Conservation (phyloP, 2,888 invertebrate genomes). For the Tipula lateralis region DNA sequence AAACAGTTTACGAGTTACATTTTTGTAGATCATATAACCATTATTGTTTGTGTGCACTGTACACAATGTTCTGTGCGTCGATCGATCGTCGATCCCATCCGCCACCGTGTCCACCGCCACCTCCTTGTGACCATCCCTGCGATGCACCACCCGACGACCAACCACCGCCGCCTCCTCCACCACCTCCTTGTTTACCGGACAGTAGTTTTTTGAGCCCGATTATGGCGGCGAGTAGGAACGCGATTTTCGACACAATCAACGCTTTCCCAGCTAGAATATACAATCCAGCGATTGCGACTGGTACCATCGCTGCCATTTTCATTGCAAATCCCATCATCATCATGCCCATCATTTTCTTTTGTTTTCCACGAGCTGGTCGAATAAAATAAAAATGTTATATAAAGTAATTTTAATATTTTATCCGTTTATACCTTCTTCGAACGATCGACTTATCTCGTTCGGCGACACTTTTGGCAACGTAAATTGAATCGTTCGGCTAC, state of each 20-base stretch:
- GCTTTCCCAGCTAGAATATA: constrained; percentile 82
- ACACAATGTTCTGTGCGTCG: constrained; percentile 63
- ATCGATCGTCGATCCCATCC: constrained; percentile 69
- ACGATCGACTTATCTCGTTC: constrained; percentile 61
- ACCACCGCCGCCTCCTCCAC: constrained; percentile 44
- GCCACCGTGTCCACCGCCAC: constrained; percentile 51
- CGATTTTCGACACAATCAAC: constrained; percentile 73
- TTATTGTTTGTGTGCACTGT: constrained; percentile 55
- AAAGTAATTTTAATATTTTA: constrained; percentile 30
- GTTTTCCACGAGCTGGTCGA: constrained; percentile 67
- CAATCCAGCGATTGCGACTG: constrained; percentile 72
- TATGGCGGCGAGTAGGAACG: constrained; percentile 72
- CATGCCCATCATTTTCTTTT: constrained; percentile 88
- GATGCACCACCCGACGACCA: constrained; percentile 49
- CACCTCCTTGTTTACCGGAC: constrained; percentile 59
- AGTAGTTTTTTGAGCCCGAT: constrained; percentile 78
- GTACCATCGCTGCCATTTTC: constrained; percentile 78
- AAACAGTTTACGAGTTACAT: not conserved
- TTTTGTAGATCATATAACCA: not conserved
- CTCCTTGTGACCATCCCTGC: constrained; percentile 47
- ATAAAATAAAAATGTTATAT: constrained; percentile 39
- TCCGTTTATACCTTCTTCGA: constrained; percentile 65
- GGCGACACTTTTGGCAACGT: constrained; percentile 68
- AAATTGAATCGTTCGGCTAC: constrained; percentile 70
- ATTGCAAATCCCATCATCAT: constrained; percentile 85